phyloP scores from a whole-genome alignment of 2,797 vertebrate genomes.

The Oryzias dopingdopingensis region DNA sequence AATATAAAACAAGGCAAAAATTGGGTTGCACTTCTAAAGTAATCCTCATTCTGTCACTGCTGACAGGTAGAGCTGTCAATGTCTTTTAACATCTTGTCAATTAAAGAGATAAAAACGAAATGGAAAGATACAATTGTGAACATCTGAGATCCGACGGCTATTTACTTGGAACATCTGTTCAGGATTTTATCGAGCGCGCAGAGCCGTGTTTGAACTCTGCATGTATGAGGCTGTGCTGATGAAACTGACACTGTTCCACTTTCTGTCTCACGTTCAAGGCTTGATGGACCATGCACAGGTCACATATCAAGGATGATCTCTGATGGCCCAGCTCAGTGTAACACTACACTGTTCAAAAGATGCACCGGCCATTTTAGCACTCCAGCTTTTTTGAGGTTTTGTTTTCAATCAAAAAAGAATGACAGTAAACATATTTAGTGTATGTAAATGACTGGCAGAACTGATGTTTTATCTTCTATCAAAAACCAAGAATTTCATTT shows the following conservation, averaged over 20 bases:
- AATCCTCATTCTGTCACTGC: slow-evolving; percentile 10
- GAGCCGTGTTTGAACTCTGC: slow-evolving; percentile 22
- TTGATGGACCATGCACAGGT: slow-evolving; percentile 43
- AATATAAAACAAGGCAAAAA: slow-evolving; percentile 9
- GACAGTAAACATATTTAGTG: too few species aligned
- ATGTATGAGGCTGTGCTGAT: slow-evolving; percentile 13
- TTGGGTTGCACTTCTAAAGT: slow-evolving; percentile 13
- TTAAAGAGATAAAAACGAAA: slow-evolving; percentile 8
- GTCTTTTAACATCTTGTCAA: not conserved
- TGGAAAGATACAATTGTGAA: slow-evolving; percentile 4
- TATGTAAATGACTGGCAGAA: too few species aligned
- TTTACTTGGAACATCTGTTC: slow-evolving; percentile 8
- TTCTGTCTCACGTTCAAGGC: slow-evolving; percentile 36
- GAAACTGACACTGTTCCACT: slow-evolving; percentile 44
- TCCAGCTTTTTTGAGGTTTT: not conserved
- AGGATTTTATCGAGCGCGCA: slow-evolving; percentile 13
- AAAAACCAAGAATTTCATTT: too few species aligned
- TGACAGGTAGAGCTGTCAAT: not conserved
- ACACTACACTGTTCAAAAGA: slow-evolving; percentile 4
- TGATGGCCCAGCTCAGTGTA: slow-evolving; percentile 34
- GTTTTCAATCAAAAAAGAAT: too few species aligned
- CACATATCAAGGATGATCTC: slow-evolving; percentile 60
- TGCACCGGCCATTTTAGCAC: slow-evolving; percentile 1
- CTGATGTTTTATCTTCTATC: too few species aligned
- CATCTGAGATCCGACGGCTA: not conserved